A percentile compares a stretch with the other conserved stretches of the same genome.
Conservation (phyloP, 2,113 vertebrate species). For the Pachycephala philippinensis region DNA sequence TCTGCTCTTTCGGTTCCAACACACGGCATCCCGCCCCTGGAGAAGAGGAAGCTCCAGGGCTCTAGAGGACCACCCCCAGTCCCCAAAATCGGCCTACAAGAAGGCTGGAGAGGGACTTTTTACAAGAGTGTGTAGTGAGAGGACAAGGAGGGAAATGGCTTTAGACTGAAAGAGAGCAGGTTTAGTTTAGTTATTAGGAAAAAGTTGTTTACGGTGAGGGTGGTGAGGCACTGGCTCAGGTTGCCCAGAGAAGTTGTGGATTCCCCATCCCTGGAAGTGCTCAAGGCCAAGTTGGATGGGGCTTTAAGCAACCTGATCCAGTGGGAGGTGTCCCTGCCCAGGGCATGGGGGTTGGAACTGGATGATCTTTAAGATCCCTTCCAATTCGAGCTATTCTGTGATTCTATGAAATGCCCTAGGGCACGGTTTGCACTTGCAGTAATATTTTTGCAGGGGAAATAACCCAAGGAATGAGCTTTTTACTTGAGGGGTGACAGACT, state of each 20-base stretch:
- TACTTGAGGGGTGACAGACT: background rate
- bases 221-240: background rate
- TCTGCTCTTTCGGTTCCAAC: too few species aligned
- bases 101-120: background rate
- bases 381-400: background rate
- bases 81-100: background rate
- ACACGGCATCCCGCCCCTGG: background rate
- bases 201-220: background rate
- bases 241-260: background rate
- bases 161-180: background rate
- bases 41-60: background rate
- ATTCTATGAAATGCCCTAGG: background rate
- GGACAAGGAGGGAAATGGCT: background rate
- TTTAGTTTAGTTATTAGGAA: background rate
- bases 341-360: background rate
- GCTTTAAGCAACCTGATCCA: background rate
- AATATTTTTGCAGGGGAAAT: background rate
- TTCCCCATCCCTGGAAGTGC: background rate
- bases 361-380: background rate
- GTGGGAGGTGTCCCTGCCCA: background rate
- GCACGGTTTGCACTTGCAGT: accelerated
- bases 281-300: background rate
- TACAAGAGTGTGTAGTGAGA: background rate
- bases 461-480: background rate
- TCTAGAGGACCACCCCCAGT: background rate